Conservation (phyloP, 1,140 invertebrate species). For the Drosophila willistoni region DNA sequence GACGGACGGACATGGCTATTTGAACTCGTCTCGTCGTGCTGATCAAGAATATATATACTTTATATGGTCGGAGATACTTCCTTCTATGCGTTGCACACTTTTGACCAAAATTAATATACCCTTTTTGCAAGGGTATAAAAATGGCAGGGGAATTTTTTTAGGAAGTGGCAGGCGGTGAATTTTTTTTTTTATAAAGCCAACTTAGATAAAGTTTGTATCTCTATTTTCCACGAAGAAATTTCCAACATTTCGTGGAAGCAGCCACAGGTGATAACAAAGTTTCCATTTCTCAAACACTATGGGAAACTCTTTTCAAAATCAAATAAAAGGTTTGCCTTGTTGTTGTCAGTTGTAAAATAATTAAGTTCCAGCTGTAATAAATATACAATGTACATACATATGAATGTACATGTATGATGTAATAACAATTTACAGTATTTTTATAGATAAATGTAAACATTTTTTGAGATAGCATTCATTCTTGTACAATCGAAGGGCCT, state of each 20-base stretch:
- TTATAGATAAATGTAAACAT: neutral
- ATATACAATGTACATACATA: neutral
- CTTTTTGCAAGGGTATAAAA: too few relatives aligned
- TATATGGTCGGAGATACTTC: too few relatives aligned
- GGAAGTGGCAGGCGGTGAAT: neutral
- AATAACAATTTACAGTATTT: neutral
- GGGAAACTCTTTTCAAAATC: neutral
- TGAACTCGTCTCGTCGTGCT: too few relatives aligned
- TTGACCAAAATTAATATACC: too few relatives aligned
- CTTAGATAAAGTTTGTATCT: neutral
- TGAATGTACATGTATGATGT: neutral
- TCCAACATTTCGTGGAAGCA: neutral
- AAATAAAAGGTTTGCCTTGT: constrained; percentile 10
- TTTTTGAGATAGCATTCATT: neutral
- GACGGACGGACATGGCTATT: too few relatives aligned
- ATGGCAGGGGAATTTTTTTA: constrained; percentile 43
- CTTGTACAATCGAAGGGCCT: too few relatives aligned
- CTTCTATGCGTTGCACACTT: too few relatives aligned
- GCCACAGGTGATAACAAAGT: neutral
- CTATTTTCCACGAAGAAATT: neutral
- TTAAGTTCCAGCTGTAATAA: neutral
- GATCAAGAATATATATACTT: too few relatives aligned
- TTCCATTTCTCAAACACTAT: neutral
- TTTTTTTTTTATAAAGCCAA: neutral
- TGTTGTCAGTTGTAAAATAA: constrained; percentile 7